Percentiles rank a stretch among this genome's conserved stretches.
These are phyloP conservation scores for Australoheros scitulus DNA, from an alignment of 2,113 vertebrate species.

Conservation along the genomic window DNA sequence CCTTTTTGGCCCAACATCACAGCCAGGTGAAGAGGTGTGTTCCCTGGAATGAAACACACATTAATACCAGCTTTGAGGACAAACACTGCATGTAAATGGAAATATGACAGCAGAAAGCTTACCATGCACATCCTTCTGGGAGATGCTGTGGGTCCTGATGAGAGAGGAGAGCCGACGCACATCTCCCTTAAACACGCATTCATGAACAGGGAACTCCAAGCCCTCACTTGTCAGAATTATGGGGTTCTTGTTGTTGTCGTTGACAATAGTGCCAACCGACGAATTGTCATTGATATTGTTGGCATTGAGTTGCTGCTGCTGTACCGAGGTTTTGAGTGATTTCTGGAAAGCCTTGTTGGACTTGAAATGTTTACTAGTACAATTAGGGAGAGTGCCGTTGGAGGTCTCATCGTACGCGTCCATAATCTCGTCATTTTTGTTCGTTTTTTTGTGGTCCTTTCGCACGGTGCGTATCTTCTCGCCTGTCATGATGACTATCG, in stretches of 20 bases:
- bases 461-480: constrained; percentile 90
- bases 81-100: not conserved
- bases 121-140: constrained; percentile 95
- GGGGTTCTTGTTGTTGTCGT: constrained; percentile 77
- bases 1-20: constrained; percentile 99
- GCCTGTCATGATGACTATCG: constrained; percentile 83
- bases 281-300: constrained; percentile 75
- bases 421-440: constrained; percentile 86
- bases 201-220: constrained; percentile 88
- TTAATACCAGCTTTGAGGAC: not conserved
- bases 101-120: constrained; percentile 35
- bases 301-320: constrained; percentile 75
- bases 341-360: constrained; percentile 79
- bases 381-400: constrained; percentile 74
- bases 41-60: constrained; percentile 80
- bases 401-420: constrained; percentile 85
- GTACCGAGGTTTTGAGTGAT: constrained; percentile 55
- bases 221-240: constrained; percentile 69
- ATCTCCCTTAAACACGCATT: constrained; percentile 93
- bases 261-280: constrained; percentile 35
- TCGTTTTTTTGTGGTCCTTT: constrained; percentile 86
- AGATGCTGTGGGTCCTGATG: constrained; percentile 92
- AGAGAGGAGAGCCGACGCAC: constrained; percentile 90
- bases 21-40: constrained; percentile 95
- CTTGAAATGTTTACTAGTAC: constrained; percentile 68